Evolutionary conservation across 1,140 invertebrate species (phyloP).

Genomic region (Acromyrmex echinatior): DNA sequence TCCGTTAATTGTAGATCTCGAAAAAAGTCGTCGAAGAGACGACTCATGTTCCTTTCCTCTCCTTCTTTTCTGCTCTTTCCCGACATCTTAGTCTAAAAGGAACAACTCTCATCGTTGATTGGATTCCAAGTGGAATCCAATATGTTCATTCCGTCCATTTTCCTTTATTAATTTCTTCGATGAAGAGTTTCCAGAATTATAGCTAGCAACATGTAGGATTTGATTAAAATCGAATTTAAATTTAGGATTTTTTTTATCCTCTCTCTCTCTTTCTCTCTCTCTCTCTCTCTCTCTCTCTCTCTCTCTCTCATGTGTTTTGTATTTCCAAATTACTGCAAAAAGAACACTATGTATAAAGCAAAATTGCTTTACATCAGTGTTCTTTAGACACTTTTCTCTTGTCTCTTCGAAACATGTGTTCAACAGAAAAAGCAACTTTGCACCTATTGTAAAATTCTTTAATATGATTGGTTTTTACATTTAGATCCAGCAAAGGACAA

Average conservation of each 20-base stretch:
- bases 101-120: not conserved
- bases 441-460: too few species aligned
- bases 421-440: too few species aligned
- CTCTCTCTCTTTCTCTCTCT: not conserved
- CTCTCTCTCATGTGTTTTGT: not conserved
- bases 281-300: not conserved
- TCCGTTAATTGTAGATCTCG: conserved; percentile 50
- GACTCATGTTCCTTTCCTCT: conserved; percentile 4
- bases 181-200: not conserved
- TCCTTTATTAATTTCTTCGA: not conserved
- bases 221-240: not conserved
- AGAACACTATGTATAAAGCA: not conserved
- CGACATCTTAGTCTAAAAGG: not conserved
- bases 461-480: too few species aligned
- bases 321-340: not conserved
- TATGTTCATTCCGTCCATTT: too few species aligned
- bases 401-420: not conserved
- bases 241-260: not conserved
- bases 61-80: not conserved
- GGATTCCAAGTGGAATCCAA: not conserved
- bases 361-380: conserved; percentile 42
- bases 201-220: conserved; percentile 3
- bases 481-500: too few species aligned
- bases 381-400: not conserved
- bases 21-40: conserved; percentile 55